A percentile compares a stretch with the other conserved stretches of the same genome.
Conservation (phyloP, 2,797 vertebrate species). For the Pseudochirops cupreus region DNA sequence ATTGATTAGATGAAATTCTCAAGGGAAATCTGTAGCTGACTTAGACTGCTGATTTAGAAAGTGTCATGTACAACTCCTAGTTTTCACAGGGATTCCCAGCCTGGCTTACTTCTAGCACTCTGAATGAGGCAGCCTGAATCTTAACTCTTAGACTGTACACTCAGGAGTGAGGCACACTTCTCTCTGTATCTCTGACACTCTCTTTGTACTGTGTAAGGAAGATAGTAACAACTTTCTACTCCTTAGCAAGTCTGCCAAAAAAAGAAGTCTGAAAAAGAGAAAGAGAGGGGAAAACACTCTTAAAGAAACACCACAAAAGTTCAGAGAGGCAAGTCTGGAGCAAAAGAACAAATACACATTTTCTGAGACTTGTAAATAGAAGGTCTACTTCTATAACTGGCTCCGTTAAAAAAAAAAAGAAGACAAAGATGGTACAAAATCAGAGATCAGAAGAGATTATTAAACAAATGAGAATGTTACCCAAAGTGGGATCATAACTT, state of each 20-base stretch:
- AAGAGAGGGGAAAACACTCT: not conserved
- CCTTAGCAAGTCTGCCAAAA: constrained; percentile 17
- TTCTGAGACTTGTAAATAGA: constrained; percentile 19
- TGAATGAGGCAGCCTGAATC: not conserved
- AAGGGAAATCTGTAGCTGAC: not conserved
- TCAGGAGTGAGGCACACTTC: constrained; percentile 35
- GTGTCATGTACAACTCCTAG: not conserved
- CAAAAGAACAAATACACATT: not conserved
- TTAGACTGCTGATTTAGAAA: not conserved
- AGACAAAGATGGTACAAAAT: not conserved
- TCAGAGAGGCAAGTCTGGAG: constrained; percentile 49
- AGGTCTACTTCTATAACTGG: not conserved
- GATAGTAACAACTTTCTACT: constrained; percentile 39
- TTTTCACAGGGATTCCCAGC: not conserved
- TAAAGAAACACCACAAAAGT: constrained; percentile 7
- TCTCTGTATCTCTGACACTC: constrained; percentile 53
- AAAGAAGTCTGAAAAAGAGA: constrained; percentile 28
- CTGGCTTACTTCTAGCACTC: not conserved
- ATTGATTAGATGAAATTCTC: not conserved
- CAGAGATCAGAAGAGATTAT: not conserved
- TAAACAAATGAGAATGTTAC: not conserved
- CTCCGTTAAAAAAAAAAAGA: not conserved
- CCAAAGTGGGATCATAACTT: not conserved
- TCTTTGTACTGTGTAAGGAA: constrained; percentile 41
- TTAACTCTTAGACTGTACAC: constrained; percentile 52